Evolutionary conservation across 37 sponge, comb jelly and placozoan genomes (phyloP), one percentile per base, ranked within the genome.

Genomic region (Petrosia ficiformis): DNA sequence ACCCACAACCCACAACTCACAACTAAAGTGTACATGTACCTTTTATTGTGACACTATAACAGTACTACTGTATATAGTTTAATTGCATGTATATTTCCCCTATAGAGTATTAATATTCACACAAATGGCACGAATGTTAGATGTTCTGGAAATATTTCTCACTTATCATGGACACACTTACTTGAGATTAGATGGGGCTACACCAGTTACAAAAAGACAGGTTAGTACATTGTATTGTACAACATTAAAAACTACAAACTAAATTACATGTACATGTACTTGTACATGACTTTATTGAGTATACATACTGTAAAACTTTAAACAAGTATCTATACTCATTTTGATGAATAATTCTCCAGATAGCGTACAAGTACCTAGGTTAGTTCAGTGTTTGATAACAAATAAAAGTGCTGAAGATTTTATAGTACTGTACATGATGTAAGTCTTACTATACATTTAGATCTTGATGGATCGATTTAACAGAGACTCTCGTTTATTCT

Each of bases 161-260:
- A 99, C 92, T 72, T 95, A 93, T 72, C 99, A 99, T 77, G 99
- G 96, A 26, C 85, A 95, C 76, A 82, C 91, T 48, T 99, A 99
- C 81, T 78, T 99, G 24, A 38, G 99, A 68, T 75, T 99, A 41
- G 99, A 99, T 82, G 99, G 99, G 24, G 69, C 96, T 24, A 99
- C 99, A 34, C 84, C 92, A 42, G 82, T 88, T 2, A 86, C 79
- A 30, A 82, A 78, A 52, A 70, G 97, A 83, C 95, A 94, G 94
- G 97, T 93, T 65, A 24, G 35, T 42, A n/a, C n/a, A n/a, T n/a
- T n/a, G 14, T 4, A 22, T 35, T 39, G 3, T 10, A 3, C 19
- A n/a, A n/a, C n/a, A n/a, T n/a, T n/a, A n/a, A n/a, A 24, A 6
- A 25, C 30, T 21, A 4, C 29, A 24, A n/a, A n/a, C n/a, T n/a